A percentile compares a stretch with the other conserved stretches of the same genome.
phyloP scores from a whole-genome alignment of 2,888 invertebrate genomes.

The Cephus nigrinus region DNA sequence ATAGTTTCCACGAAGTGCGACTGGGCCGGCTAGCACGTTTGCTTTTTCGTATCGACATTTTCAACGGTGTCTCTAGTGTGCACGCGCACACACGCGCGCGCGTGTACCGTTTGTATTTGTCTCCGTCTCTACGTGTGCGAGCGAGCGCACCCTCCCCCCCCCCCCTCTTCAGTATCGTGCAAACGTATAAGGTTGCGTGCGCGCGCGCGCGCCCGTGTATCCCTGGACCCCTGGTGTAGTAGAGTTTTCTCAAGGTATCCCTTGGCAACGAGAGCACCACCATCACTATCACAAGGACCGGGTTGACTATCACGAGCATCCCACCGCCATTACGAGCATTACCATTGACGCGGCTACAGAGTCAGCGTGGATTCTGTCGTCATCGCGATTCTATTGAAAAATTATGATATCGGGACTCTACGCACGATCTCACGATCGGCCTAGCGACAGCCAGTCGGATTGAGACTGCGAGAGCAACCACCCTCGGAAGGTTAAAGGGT shows the following conservation, averaged over 20 bases:
- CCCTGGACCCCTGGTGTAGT: conserved; percentile 26
- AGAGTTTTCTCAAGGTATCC: conserved; percentile 66
- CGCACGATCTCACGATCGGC: not conserved
- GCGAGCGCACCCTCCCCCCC: not conserved
- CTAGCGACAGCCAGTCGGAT: too few relatives aligned
- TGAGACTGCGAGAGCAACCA: too few relatives aligned
- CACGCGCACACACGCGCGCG: conserved; percentile 26
- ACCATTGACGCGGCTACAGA: not conserved
- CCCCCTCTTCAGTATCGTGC: not conserved
- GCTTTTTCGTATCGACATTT: conserved; percentile 67
- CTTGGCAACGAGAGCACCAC: conserved; percentile 59
- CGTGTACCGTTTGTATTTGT: conserved; percentile 11
- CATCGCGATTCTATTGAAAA: too few relatives aligned
- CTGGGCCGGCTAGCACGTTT: conserved; percentile 30
- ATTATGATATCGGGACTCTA: too few relatives aligned
- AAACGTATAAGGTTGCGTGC: not conserved
- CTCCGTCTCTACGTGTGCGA: conserved; percentile 27
- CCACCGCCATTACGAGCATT: not conserved
- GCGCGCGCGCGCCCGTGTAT: conserved; percentile 22
- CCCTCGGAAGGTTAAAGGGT: too few relatives aligned
- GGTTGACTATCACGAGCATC: not conserved
- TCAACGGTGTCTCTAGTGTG: conserved; percentile 45
- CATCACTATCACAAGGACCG: not conserved
- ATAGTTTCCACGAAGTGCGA: not conserved
- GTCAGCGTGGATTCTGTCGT: too few relatives aligned